Conservation (phyloP, 1,140 invertebrate species). For the Choristoneura fumiferana region DNA sequence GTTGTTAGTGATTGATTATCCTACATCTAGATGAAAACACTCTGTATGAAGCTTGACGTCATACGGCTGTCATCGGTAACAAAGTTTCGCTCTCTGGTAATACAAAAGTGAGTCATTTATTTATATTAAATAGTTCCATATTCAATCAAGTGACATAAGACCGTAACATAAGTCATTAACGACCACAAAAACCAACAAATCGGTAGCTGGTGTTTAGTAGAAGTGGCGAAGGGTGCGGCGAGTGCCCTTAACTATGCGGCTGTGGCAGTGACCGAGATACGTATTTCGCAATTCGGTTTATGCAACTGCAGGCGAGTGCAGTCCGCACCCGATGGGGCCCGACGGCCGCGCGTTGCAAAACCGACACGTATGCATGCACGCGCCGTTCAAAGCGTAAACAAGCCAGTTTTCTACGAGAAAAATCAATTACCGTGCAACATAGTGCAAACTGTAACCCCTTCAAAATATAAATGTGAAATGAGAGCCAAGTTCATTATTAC, state of each 20-base stretch:
- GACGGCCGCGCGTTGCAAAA: slow-evolving; percentile 63
- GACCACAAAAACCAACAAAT: slow-evolving; percentile 6
- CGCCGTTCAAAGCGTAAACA: slow-evolving; percentile 24
- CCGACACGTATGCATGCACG: slow-evolving; percentile 45
- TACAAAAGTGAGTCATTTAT: no score
- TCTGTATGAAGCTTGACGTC: no score
- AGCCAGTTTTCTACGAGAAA: slow-evolving; percentile 3
- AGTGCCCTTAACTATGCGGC: slow-evolving; percentile 63
- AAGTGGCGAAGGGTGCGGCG: slow-evolving; percentile 51
- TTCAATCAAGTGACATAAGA: no score
- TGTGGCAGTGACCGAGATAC: slow-evolving; percentile 74
- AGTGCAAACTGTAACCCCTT: slow-evolving; percentile 4
- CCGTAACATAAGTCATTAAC: slow-evolving; percentile 13
- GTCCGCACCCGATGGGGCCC: slow-evolving; percentile 59
- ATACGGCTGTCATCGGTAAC: no score
- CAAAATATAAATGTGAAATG: no score
- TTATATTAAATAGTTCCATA: no score
- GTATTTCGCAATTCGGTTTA: slow-evolving; percentile 66
- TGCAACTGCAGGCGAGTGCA: slow-evolving; percentile 67
- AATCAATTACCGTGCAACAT: slow-evolving; percentile 1
- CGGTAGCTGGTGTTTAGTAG: slow-evolving; percentile 23
- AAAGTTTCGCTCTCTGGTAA: no score
- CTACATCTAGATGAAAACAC: no score
- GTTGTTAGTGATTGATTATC: no score
- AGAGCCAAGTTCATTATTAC: no score